Percentiles rank a stretch among this genome's conserved stretches.
Evolutionary conservation across 1,140 invertebrate genomes (phyloP).

Genomic region (Lanistes nyassanus): DNA sequence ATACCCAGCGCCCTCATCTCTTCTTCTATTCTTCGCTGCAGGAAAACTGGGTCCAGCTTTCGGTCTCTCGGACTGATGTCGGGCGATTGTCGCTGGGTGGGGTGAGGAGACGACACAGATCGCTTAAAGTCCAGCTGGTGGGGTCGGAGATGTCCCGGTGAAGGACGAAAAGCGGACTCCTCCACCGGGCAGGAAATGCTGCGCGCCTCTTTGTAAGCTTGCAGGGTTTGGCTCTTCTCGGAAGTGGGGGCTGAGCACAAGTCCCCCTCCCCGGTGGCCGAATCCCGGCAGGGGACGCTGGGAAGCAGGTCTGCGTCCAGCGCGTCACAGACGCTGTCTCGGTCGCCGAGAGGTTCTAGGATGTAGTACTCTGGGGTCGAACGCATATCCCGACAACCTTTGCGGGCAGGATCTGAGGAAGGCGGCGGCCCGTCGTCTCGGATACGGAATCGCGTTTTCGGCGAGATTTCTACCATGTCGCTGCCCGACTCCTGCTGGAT

Average conservation of each 20-base stretch:
- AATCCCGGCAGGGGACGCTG: too few relatives aligned
- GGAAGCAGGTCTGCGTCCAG: too few relatives aligned
- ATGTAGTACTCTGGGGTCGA: constrained; percentile 6
- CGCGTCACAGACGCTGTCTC: not conserved
- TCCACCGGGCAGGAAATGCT: constrained; percentile 1
- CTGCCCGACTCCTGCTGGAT: not conserved
- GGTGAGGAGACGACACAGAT: constrained; percentile 9
- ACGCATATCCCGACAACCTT: too few relatives aligned
- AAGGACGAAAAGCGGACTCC: too few relatives aligned
- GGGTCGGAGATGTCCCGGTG: too few relatives aligned
- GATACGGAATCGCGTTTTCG: too few relatives aligned
- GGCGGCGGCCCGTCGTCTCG: too few relatives aligned
- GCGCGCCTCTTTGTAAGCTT: not conserved
- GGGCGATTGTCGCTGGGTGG: not conserved
- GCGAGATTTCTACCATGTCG: too few relatives aligned
- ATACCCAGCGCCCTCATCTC: constrained; percentile 16
- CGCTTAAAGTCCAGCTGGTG: not conserved
- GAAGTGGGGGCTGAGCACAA: too few relatives aligned
- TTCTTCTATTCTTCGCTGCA: constrained; percentile 10
- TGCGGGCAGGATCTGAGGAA: too few relatives aligned
- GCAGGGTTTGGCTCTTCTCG: not conserved
- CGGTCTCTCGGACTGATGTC: not conserved
- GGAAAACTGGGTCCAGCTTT: not conserved
- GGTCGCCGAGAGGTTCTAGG: constrained; percentile 18
- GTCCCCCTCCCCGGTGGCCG: too few relatives aligned